These are phyloP conservation scores for Eupithecia tripunctaria DNA, from an alignment of 2,888 invertebrate genomes.

Conservation along the genomic window DNA sequence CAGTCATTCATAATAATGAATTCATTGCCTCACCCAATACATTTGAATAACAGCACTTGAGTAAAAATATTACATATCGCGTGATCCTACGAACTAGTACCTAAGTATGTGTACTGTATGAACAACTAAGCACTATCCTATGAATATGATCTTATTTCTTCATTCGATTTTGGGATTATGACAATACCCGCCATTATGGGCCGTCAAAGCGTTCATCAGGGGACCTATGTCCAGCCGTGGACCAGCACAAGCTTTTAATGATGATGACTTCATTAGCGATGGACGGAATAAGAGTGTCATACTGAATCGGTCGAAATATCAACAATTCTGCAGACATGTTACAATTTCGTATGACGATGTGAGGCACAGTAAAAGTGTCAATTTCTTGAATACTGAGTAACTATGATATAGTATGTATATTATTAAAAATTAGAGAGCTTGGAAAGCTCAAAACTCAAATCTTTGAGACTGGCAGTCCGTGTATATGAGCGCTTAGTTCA, in stretches of 20 bases:
- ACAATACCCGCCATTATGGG: neutral
- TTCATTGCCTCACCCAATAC: constrained; percentile 50
- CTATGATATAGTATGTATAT: no score
- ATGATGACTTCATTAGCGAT: neutral
- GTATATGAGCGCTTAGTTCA: neutral
- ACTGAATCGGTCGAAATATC: neutral
- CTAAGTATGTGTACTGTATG: neutral
- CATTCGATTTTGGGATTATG: neutral
- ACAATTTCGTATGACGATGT: neutral
- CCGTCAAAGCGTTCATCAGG: neutral
- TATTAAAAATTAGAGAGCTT: no score
- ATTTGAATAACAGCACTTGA: constrained; percentile 29
- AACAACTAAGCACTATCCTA: neutral
- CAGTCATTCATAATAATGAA: constrained; percentile 41
- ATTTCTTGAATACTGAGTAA: neutral
- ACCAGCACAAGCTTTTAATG: neutral
- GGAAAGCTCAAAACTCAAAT: no score
- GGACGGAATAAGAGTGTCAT: neutral
- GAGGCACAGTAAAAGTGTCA: neutral
- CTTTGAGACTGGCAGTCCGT: no score
- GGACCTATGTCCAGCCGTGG: neutral
- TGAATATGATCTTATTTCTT: neutral
- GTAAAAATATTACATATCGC: constrained; percentile 14
- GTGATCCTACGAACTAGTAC: neutral
- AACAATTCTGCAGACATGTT: neutral